These are phyloP conservation scores for Acanthococcus lagerstroemiae DNA, from an alignment of 2,888 invertebrate genomes.

Conservation along the genomic window DNA sequence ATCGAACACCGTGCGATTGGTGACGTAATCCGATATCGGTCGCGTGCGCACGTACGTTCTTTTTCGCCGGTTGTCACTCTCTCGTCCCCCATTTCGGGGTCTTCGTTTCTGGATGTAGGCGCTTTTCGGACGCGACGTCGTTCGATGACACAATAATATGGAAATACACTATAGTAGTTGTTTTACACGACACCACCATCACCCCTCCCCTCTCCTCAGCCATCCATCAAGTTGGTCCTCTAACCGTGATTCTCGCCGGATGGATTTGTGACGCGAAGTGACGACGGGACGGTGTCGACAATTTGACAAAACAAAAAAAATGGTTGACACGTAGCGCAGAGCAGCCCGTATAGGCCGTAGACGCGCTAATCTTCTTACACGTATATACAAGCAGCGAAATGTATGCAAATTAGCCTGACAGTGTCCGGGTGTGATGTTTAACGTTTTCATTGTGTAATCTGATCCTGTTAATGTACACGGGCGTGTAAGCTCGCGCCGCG, in stretches of 20 bases:
- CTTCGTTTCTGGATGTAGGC: neutral
- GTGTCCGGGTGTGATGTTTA: neutral
- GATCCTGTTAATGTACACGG: constrained; percentile 25
- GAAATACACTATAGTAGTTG: neutral
- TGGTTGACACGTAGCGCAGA: constrained; percentile 19
- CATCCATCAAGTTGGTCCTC: neutral
- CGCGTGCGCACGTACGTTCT: constrained; percentile 17
- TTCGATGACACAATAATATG: neutral
- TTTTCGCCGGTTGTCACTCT: constrained; percentile 19
- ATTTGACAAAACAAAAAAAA: constrained; percentile 3
- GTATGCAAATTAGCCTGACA: constrained; percentile 20
- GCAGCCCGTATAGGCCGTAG: no score
- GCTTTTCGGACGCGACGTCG: neutral
- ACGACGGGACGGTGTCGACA: neutral
- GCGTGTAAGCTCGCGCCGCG: constrained; percentile 15
- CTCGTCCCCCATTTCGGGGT: no score
- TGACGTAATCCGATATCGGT: constrained; percentile 29
- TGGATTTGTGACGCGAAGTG: neutral
- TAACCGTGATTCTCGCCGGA: neutral
- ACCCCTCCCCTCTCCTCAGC: neutral
- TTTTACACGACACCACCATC: constrained; percentile 7
- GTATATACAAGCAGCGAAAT: no score
- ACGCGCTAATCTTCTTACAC: constrained; percentile 19
- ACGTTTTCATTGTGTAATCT: constrained; percentile 3
- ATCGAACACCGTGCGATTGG: constrained; percentile 20